Evolutionary conservation across 2,113 vertebrate species (phyloP).

Genomic region (Cryptotis parvus): DNA sequence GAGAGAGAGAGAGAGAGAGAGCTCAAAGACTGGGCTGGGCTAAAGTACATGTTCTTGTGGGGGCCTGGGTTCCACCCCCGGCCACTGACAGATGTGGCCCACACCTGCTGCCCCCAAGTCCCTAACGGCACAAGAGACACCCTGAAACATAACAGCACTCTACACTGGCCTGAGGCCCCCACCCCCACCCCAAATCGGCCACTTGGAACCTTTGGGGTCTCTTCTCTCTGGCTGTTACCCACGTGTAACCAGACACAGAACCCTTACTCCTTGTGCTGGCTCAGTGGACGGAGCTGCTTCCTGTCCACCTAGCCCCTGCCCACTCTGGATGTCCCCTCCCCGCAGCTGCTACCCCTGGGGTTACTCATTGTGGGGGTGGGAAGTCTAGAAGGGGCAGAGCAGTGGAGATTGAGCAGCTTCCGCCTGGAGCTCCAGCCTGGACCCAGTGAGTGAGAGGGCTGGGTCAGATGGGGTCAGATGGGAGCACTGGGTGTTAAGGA

Average conservation of each 20-base stretch:
- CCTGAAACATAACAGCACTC: not conserved
- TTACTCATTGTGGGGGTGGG: not conserved
- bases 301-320: not conserved
- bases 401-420: not conserved
- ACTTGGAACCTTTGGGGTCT: not conserved
- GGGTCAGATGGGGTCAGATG: too few relatives aligned
- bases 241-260: too few relatives aligned
- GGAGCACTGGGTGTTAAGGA: too few relatives aligned
- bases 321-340: too few relatives aligned
- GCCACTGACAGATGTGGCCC: too few relatives aligned
- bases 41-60: not conserved
- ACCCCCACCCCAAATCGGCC: not conserved
- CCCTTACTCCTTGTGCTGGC: not conserved
- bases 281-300: not conserved
- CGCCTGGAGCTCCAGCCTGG: too few relatives aligned
- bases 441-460: too few relatives aligned
- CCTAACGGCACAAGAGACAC: not conserved
- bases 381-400: not conserved
- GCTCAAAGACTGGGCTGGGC: not conserved
- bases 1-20: not conserved
- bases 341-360: not conserved
- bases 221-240: not conserved
- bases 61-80: too few relatives aligned
- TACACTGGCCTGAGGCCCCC: accelerated
- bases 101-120: not conserved